Evolutionary conservation across 2,113 vertebrate genomes (phyloP), one percentile per base, ranked within the genome.

Genomic region (Vidua chalybeata): DNA sequence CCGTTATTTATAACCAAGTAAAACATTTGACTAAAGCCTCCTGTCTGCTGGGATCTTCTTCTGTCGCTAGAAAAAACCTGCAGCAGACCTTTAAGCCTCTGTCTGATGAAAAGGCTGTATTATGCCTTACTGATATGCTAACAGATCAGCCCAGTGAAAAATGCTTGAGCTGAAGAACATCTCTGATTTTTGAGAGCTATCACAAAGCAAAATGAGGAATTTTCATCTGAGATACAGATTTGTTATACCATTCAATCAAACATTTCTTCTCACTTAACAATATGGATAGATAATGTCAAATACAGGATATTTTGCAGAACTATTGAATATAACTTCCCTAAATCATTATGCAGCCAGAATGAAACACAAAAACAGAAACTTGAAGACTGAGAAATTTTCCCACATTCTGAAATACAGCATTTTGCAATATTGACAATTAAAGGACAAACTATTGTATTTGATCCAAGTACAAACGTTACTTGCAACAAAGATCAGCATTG

Each of bases 1-100:
- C n/a, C 23, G 73, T 91, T 94, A 79, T 93, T 95, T 97, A 90
- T 93, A 95, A 86, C 63, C 35, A 92, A 86, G 93, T 69, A 56
- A 93, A 62, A 9, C 43, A 84, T 86, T 85, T 92, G 63, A 73
- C 49, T 85, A 20, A 17, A 93, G 21, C 72, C 31, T 59, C 6
- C 30, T 51, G 16, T 48, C 35, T 83, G 11, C 66, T 92, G 62
- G 12, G 21, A 73, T 85, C 22, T 74, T 84, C n/a, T 91, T 85
- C 61, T 90, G 79, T 86, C 61, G 55, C n/a, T 39, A 55, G 67
- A 73, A 85, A 81, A 85, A 86, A 39, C 23, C 41, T 41, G 48
- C 48, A 86, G 31, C 39, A 74, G 48, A 90, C 72, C 59, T 95
- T 93, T 76, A 67, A 83, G 21, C 16, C 13, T 86, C 79, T 83